Base-by-base conservation (phyloP, 2,797 vertebrate species). In the Myripristis jacobus region DNA sequence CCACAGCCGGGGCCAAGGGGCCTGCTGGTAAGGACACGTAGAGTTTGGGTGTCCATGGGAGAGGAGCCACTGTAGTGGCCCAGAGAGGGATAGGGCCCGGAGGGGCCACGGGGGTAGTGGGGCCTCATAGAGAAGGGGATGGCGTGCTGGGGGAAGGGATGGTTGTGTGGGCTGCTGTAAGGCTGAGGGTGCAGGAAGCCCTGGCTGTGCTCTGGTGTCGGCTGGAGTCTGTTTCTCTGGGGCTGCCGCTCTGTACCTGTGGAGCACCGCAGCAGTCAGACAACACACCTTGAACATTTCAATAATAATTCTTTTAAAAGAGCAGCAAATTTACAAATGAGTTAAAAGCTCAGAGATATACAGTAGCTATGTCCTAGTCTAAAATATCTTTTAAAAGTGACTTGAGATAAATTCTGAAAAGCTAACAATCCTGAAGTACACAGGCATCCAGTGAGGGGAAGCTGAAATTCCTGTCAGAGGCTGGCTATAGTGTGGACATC, bases 181-280 rank as follows among this genome's bases (percentile, higher is more conserved):
- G 84, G 47, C 57, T 93, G 96, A 84, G 95, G 88, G 57, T 97
- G 95, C 73, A 95, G 95, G 66, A 97, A 96, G 73, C 94, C 89
- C 72, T 94, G 95, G 66, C 93, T 96, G 0, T 95, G 95, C 82
- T 96, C 96, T 36, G 93, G 73, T 75, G 88, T 93, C 61, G 80
- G 95, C 70, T 90, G 93, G n/a, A 91, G 87, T 77, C 93, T 76
- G 79, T 62, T 93, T 69, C 94, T 91, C 83, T 90, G 94, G 0
- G 50, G 31, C 44, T 93, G 89, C 22, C 94, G 94, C 75, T 95
- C 95, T 47, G 93, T 91, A 74, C 96, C 98, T 98, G 82, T 78
- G 82, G 87, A 85, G 59, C 66, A 87, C 66, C 87, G 65, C 53
- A 68, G 24, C 25, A 81, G 36, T 58, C 31, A 79, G 44, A 59